Conservation (phyloP, 53 echinoderm and acorn worm genomes). For the Temnopleurus reevesii region DNA sequence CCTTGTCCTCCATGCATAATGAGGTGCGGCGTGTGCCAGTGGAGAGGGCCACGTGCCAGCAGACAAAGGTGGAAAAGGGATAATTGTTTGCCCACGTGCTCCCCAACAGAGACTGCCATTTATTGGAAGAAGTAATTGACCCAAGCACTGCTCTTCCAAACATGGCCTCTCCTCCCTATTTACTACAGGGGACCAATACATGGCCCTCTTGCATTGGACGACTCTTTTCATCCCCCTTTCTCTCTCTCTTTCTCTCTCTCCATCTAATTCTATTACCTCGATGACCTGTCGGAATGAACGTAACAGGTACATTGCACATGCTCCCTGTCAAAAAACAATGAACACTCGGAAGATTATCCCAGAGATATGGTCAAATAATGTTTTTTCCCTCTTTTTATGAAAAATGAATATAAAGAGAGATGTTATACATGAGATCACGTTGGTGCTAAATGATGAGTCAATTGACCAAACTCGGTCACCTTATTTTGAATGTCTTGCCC, state of each 20-base stretch:
- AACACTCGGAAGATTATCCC: too few species aligned
- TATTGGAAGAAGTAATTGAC: conserved; percentile 65
- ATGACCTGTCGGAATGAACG: neutral
- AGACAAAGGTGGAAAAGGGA: conserved; percentile 60
- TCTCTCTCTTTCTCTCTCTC: neutral
- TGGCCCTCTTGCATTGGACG: neutral
- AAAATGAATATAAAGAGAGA: too few species aligned
- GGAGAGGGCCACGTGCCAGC: conserved; percentile 46
- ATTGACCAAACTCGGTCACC: too few species aligned
- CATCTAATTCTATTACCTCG: neutral
- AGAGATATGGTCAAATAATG: too few species aligned
- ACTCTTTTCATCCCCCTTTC: neutral
- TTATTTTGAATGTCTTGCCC: too few species aligned
- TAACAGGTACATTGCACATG: neutral
- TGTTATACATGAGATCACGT: too few species aligned
- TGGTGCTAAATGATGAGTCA: too few species aligned
- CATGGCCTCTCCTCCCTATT: neutral
- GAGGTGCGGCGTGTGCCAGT: conserved; percentile 51
- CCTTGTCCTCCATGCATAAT: conserved; percentile 39
- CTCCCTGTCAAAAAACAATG: neutral
- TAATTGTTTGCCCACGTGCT: conserved; percentile 64
- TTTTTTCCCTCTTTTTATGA: too few species aligned
- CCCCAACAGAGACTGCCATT: conserved; percentile 62
- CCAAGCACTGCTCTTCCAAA: conserved; percentile 57
- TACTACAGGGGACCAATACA: conserved; percentile 23